Conservation (phyloP, 2,888 invertebrate genomes). For the Drosophila nigricruria region DNA sequence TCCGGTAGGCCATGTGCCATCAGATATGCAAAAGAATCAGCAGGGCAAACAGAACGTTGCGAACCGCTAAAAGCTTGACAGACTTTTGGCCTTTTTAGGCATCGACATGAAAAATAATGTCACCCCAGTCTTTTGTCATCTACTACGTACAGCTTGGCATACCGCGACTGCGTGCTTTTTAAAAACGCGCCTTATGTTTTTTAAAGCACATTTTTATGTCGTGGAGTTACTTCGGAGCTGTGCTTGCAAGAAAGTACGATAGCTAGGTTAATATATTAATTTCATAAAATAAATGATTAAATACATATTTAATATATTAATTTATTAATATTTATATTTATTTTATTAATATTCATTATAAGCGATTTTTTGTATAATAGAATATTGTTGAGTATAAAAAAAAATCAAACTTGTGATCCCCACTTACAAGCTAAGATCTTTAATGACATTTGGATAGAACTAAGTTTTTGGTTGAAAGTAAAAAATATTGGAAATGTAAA, state of each 20-base stretch:
- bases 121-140: slow-evolving; percentile 71
- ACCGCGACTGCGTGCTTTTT: slow-evolving; percentile 39
- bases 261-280: not conserved
- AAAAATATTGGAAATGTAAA: too few species aligned
- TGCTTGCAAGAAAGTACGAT: slow-evolving; percentile 1
- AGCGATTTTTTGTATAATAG: too few species aligned
- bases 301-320: not conserved
- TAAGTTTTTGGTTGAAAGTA: too few species aligned
- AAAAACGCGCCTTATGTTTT: slow-evolving; percentile 51
- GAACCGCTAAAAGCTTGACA: slow-evolving; percentile 50
- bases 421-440: too few species aligned
- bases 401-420: too few species aligned
- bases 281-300: not conserved
- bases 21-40: slow-evolving; percentile 80
- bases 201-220: slow-evolving; percentile 46
- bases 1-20: slow-evolving; percentile 44
- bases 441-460: too few species aligned
- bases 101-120: slow-evolving; percentile 83
- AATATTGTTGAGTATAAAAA: too few species aligned
- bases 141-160: too few species aligned
- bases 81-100: slow-evolving; percentile 57
- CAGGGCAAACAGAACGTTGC: slow-evolving; percentile 72
- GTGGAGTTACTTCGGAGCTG: slow-evolving; percentile 54
- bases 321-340: too few species aligned
- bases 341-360: too few species aligned